Percentiles rank a stretch among this genome's conserved stretches.
Conservation (phyloP, 2,113 vertebrate genomes). For the Zapornia atra region DNA sequence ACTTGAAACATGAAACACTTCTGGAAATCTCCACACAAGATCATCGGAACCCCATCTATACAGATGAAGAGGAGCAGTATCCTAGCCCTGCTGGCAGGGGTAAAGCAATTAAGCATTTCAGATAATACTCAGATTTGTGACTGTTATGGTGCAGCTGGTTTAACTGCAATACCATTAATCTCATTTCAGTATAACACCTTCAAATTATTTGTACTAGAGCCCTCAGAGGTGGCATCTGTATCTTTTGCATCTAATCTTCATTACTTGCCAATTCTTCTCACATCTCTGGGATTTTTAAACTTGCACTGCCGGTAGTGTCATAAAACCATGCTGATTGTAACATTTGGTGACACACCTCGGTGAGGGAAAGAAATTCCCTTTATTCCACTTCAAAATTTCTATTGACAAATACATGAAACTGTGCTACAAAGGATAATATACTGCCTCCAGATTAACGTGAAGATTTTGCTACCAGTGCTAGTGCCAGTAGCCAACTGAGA, state of each 20-base stretch:
- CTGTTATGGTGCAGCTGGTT: not conserved
- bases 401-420: not conserved
- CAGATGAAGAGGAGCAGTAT: slow-evolving; percentile 37
- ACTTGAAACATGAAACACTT: not conserved
- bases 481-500: not conserved
- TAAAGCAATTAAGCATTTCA: slow-evolving; percentile 18
- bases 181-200: not conserved
- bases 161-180: not conserved
- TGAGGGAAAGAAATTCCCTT: not conserved
- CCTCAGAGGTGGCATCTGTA: not conserved
- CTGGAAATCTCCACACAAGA: not conserved
- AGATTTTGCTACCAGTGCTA: not conserved
- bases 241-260: not conserved
- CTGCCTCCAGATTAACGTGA: not conserved
- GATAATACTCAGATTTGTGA: not conserved
- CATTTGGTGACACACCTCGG: not conserved
- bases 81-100: slow-evolving; percentile 7
- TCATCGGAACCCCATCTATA: not conserved
- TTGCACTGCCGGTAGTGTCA: not conserved
- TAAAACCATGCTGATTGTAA: not conserved
- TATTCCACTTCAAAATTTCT: not conserved
- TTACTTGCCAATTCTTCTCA: not conserved
- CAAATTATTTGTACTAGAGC: not conserved
- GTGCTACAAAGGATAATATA: not conserved
- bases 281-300: not conserved